A percentile compares a stretch with the other conserved stretches of the same genome.
Evolutionary conservation across 2,113 vertebrate genomes (phyloP).

Genomic region (Pyxicephalus adspersus): DNA sequence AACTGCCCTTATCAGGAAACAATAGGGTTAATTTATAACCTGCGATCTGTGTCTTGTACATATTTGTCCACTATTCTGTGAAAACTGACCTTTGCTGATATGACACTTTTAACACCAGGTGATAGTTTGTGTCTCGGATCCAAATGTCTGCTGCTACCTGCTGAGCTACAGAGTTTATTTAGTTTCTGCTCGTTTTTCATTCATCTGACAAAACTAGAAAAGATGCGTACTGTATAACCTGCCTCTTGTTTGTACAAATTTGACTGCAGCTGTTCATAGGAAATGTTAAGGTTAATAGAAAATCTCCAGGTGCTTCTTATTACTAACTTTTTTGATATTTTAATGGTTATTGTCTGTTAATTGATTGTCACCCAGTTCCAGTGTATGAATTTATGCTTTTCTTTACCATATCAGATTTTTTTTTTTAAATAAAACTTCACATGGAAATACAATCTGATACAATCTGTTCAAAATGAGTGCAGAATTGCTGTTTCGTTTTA

Average conservation of each 20-base stretch:
- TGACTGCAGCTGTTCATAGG: conserved; percentile 12
- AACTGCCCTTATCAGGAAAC: conserved; percentile 55
- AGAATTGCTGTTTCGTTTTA: too few species aligned
- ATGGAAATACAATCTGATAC: too few species aligned
- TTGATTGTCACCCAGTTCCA: too few species aligned
- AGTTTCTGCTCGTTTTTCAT: background rate
- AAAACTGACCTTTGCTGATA: conserved; percentile 54
- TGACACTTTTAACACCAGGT: conserved; percentile 13
- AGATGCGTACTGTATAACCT: background rate
- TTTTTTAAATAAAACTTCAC: too few species aligned
- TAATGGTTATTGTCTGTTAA: too few species aligned
- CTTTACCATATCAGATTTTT: too few species aligned
- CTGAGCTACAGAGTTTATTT: background rate
- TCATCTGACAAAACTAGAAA: background rate
- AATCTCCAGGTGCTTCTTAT: background rate
- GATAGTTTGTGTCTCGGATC: conserved; percentile 4
- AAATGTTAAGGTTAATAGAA: background rate
- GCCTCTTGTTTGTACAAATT: conserved; percentile 17
- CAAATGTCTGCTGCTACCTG: conserved; percentile 1
- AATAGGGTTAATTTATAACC: conserved; percentile 58
- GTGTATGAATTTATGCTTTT: too few species aligned
- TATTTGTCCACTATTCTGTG: conserved; percentile 29
- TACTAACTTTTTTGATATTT: too few species aligned
- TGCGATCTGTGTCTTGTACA: conserved; percentile 47
- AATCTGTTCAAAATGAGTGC: too few species aligned